A percentile compares a stretch with the other conserved stretches of the same genome.
These are phyloP conservation scores for Bovichtus diacanthus DNA, from an alignment of 2,797 vertebrate genomes.

Conservation along the genomic window DNA sequence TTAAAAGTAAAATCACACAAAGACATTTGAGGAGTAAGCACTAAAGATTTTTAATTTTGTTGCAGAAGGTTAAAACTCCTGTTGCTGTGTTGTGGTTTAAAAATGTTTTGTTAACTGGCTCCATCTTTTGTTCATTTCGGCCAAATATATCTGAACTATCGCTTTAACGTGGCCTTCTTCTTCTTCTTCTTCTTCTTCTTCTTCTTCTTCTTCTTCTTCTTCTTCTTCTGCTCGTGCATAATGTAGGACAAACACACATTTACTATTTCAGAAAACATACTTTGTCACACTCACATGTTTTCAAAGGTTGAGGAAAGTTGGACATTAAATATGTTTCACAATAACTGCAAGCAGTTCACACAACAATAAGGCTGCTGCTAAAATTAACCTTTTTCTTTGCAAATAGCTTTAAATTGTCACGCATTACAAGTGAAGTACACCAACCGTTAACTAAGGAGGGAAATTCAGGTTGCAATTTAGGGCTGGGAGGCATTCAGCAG, in stretches of 20 bases:
- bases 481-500: slow-evolving; percentile 59
- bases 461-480: slow-evolving; percentile 47
- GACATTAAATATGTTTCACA: slow-evolving; percentile 4
- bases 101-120: neutral
- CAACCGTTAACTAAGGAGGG: slow-evolving; percentile 43
- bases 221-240: too few relatives aligned
- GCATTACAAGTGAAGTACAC: slow-evolving; percentile 41
- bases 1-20: neutral
- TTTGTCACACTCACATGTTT: neutral
- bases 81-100: neutral
- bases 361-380: slow-evolving; percentile 3
- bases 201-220: too few relatives aligned
- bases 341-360: neutral
- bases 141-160: neutral
- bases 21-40: neutral
- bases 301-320: neutral
- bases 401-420: slow-evolving; percentile 47
- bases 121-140: neutral
- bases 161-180: too few relatives aligned
- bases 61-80: neutral
- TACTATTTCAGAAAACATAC: neutral
- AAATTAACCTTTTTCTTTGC: slow-evolving; percentile 17
- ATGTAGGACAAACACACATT: slow-evolving; percentile 7
- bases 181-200: too few relatives aligned
- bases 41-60: neutral